phyloP scores from a whole-genome alignment of 2,113 vertebrate genomes.

The Lonchura striata region DNA sequence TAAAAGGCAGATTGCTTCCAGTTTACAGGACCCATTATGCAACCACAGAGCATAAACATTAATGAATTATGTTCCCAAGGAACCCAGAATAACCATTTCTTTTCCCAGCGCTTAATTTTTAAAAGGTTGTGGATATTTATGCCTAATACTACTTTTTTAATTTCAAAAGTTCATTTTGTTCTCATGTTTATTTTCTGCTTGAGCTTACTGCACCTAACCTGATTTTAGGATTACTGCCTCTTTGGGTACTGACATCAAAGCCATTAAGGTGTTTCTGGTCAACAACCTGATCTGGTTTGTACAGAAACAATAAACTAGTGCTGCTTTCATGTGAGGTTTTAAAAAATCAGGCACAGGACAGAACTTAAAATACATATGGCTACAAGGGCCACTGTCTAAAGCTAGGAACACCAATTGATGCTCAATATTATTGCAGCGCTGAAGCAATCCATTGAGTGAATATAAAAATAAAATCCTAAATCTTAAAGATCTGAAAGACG shows the following conservation, averaged over 20 bases:
- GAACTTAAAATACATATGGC: background rate
- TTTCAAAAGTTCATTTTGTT: background rate
- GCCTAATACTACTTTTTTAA: background rate
- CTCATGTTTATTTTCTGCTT: background rate
- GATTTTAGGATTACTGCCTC: slow-evolving; percentile 34
- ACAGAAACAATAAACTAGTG: background rate
- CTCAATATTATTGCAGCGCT: background rate
- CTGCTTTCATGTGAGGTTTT: background rate
- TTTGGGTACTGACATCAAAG: slow-evolving; percentile 35
- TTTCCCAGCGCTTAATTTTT: fast-evolving
- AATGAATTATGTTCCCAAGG: background rate
- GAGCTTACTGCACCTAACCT: background rate
- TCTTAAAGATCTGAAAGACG: background rate
- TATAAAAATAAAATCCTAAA: background rate
- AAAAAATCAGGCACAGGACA: background rate
- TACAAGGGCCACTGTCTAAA: background rate
- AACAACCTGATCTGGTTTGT: background rate
- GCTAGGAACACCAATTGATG: fast-evolving
- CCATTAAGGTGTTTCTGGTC: background rate
- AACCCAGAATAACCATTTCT: background rate
- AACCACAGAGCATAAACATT: background rate
- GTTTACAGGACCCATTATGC: background rate
- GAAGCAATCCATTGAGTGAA: background rate
- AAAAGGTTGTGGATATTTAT: background rate
- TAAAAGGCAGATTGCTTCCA: background rate